Percentiles rank a stretch among this genome's conserved stretches.
Conservation (phyloP, 2,797 vertebrate species). For the Avahi laniger region DNA sequence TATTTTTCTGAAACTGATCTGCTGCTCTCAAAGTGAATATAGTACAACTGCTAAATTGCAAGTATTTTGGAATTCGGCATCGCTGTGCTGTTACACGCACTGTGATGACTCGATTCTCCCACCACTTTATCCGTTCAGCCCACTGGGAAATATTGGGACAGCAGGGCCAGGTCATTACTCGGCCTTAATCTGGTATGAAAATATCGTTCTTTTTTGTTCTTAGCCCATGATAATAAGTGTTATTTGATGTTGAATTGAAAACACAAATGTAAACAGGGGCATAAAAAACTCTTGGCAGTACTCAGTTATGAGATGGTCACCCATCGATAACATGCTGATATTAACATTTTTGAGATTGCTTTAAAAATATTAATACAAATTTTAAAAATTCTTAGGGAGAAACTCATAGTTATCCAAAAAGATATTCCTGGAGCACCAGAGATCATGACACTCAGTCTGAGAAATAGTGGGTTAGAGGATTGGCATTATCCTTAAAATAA, state of each 20-base stretch:
- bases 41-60: too few relatives aligned
- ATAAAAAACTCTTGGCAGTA: not conserved
- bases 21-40: fast-evolving
- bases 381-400: not conserved
- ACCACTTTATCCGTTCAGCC: not conserved
- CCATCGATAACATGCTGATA: not conserved
- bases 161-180: not conserved
- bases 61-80: not conserved
- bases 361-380: not conserved
- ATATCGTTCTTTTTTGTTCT: not conserved
- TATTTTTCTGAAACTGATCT: not conserved
- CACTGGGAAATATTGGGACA: not conserved
- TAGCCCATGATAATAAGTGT: not conserved
- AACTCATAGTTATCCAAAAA: not conserved
- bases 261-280: not conserved
- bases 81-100: fast-evolving
- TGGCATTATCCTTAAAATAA: not conserved
- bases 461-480: not conserved
- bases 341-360: not conserved
- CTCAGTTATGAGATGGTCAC: not conserved
- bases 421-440: not conserved
- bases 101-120: not conserved
- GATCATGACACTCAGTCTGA: not conserved
- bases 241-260: not conserved
- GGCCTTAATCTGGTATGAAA: not conserved